Base-by-base conservation (phyloP, 2,113 vertebrate species). In the Corythornis cristatus region DNA sequence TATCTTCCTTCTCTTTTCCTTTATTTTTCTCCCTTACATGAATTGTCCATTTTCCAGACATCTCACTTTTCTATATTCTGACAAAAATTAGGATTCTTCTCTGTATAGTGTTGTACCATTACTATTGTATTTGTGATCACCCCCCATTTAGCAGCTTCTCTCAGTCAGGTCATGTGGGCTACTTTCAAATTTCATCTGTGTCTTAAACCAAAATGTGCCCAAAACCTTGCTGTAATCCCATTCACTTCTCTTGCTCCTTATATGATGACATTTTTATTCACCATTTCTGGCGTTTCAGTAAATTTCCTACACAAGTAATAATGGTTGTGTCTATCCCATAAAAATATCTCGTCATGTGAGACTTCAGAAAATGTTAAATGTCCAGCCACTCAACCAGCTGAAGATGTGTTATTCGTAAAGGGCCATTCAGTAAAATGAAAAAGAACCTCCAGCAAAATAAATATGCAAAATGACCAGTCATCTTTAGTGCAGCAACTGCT, bases 401-500 rank as follows among this genome's bases (percentile, higher is more conserved):
- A 87, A n/a, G 81, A 81, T 60, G 54, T 89, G 46, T 62, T 82
- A 45, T 64, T 79, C 79, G 48, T 57, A 88, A 91, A 87, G 64
- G 26, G 35, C 8, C 15, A 51, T 48, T 88, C 26, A 80, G 26
- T 29, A 71, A 81, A 90, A 61, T 54, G 17, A 62, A 93, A 89
- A 89, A 48, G 70, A 92, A 86, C n/a, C 22, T 78, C 65, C 40
- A 84, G 62, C 54, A 85, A 70, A 46, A 93, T 60, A 89, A 94
- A 90, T 71, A 86, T 83, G 65, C 75, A 94, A 96, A 95, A 79
- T 43, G 35, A 74, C 68, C 31, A 29, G 51, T 73, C 78, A 53
- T 89, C 72, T 93, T 89, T 90, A 87, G 33, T 89, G 87, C 68
- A 94, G 48, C 87, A 93, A 82, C 75, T 94, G 87, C 64, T 88